Evolutionary conservation across 1,140 invertebrate species (phyloP), one percentile per base, ranked within the genome.

Genomic region (Sitophilus oryzae): DNA sequence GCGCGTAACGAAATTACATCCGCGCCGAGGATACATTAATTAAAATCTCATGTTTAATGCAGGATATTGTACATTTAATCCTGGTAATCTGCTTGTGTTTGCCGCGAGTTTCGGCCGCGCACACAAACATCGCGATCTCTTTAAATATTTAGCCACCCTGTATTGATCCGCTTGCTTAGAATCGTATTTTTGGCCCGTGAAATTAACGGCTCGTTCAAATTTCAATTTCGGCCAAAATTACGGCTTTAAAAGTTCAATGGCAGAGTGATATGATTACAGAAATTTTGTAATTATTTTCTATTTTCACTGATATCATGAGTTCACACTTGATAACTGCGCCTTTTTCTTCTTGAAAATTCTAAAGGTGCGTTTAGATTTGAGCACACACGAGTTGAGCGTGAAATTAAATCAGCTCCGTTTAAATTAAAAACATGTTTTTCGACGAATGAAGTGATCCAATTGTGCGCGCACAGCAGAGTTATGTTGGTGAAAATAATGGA

Each of bases 1-100:
- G 14, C 38, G 47, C 44, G 47, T 67, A 67, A 67, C 62, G 53
- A 56, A 53, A 65, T 67, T 67, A 67, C 57, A 48, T 58, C 59
- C 52, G 58, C 59, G 50, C 53, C 58, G 64, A 58, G 66, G 66
- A 67, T 68, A 64, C 66, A 68, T 68, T 68, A 68, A 68, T 68
- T 68, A 68, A 68, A 66, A 65, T 63, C 66, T 66, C 61, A 68
- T 68, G 65, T 66, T 65, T 66, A 63, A 66, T 68, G 65, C 66
- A 68, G 56, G 64, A 65, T 66, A 65, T 68, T 65, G 63, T 68
- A 66, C 60, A 63, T 65, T 68, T 66, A 68, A 68, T 68, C n/a
- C 66, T 58, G 48, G 60, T 66, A 66, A 68, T 68, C 64, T 66
- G 61, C 56, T 53, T 58, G n/a, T 56, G 58, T 58, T 60, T 58